Conservation (phyloP, 2,888 invertebrate species). For the Nemapogon koenigi region DNA sequence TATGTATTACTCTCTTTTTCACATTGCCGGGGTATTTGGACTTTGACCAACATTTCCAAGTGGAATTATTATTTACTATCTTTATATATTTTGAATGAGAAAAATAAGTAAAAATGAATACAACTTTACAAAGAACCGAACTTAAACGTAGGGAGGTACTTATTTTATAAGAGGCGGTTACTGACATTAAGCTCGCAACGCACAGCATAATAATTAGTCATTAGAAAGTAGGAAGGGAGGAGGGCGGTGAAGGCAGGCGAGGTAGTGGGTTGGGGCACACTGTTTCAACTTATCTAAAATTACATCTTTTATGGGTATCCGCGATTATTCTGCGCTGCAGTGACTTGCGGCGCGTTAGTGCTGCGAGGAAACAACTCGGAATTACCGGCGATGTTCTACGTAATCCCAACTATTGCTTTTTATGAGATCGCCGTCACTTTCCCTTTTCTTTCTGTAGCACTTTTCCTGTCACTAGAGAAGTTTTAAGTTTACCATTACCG, state of each 20-base stretch:
- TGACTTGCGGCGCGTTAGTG: slow-evolving; percentile 57
- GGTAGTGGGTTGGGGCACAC: slow-evolving; percentile 59
- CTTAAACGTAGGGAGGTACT: too few species aligned
- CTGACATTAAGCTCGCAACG: slow-evolving; percentile 59
- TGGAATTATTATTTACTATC: too few species aligned
- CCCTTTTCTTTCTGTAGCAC: too few species aligned
- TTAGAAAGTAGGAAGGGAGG: slow-evolving; percentile 66
- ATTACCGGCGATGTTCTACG: slow-evolving; percentile 57
- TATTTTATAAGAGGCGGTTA: slow-evolving; percentile 9
- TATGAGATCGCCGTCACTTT: slow-evolving; percentile 46
- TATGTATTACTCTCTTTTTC: too few species aligned
- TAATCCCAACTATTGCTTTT: slow-evolving; percentile 58
- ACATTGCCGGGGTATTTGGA: too few species aligned
- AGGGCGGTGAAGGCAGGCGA: too few species aligned
- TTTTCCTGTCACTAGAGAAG: too few species aligned
- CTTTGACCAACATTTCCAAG: too few species aligned
- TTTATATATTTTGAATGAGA: too few species aligned
- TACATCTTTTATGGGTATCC: slow-evolving; percentile 66
- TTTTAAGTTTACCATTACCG: too few species aligned
- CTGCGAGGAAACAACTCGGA: slow-evolving; percentile 53
- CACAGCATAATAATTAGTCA: slow-evolving; percentile 67
- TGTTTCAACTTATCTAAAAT: slow-evolving; percentile 66
- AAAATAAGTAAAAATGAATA: too few species aligned
- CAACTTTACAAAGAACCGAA: too few species aligned
- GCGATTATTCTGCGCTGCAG: slow-evolving; percentile 65